A percentile compares a stretch with the other conserved stretches of the same genome.
These are phyloP conservation scores for Eulemur coronatus DNA, from an alignment of 2,797 vertebrate genomes.

Conservation along the genomic window DNA sequence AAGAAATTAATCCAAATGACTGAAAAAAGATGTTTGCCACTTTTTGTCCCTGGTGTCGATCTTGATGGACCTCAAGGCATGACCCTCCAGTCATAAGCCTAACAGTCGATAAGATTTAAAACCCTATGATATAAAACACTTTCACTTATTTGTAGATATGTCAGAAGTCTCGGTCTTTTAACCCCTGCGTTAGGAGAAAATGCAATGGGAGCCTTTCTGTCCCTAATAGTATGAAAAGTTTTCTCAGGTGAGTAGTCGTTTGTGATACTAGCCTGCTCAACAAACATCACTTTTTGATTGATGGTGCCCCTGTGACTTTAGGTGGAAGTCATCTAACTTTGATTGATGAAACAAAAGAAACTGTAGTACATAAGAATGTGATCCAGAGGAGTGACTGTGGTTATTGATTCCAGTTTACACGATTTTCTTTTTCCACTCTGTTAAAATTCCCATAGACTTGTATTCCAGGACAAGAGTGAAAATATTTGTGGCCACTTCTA, in stretches of 20 bases:
- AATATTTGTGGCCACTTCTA: background rate
- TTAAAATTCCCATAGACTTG: background rate
- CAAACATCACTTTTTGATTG: slow-evolving; percentile 28
- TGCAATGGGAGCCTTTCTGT: background rate
- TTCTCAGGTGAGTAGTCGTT: slow-evolving; percentile 3
- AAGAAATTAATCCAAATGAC: background rate
- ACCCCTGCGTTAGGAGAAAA: slow-evolving; percentile 22
- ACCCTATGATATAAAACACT: background rate
- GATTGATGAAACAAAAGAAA: slow-evolving; percentile 19
- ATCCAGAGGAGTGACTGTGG: background rate
- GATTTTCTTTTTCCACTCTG: background rate
- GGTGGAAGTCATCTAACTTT: background rate
- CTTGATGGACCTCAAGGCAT: background rate
- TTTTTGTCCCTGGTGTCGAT: background rate
- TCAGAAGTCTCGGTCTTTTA: slow-evolving; percentile 19
- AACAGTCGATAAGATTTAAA: background rate
- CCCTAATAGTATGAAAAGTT: slow-evolving; percentile 24
- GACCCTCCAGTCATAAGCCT: background rate
- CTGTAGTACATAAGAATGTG: background rate
- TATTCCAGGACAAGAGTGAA: background rate
- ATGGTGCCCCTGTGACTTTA: slow-evolving; percentile 4
- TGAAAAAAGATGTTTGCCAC: background rate
- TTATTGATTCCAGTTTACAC: background rate
- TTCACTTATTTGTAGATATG: background rate
- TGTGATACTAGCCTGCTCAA: background rate